phyloP scores from a whole-genome alignment of 2,888 invertebrate genomes.

The Drosophila ezoana region DNA sequence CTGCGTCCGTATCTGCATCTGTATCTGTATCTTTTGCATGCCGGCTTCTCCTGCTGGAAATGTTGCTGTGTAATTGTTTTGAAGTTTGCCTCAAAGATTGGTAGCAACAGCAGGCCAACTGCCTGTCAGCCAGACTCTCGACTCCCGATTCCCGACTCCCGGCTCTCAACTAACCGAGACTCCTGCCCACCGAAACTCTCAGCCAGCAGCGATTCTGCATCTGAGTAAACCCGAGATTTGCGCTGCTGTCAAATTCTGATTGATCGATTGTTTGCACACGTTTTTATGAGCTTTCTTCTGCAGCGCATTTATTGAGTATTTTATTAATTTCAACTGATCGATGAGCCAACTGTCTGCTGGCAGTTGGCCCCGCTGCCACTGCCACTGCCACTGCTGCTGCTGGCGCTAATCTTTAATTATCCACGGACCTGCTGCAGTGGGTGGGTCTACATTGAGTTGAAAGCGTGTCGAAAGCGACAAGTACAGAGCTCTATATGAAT shows the following conservation, averaged over 20 bases:
- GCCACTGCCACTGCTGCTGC: slow-evolving; percentile 3
- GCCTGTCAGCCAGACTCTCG: slow-evolving; percentile 52
- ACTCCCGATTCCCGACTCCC: slow-evolving; percentile 8
- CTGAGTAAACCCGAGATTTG: slow-evolving; percentile 43
- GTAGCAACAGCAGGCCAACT: slow-evolving; percentile 72
- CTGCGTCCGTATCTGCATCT: slow-evolving; percentile 37
- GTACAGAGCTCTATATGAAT: slow-evolving; percentile 17
- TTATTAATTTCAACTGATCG: slow-evolving; percentile 80
- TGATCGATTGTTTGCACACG: slow-evolving; percentile 81
- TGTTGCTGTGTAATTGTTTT: slow-evolving; percentile 81
- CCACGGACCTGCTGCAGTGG: slow-evolving; percentile 31
- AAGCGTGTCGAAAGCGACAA: slow-evolving; percentile 47
- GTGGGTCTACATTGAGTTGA: slow-evolving; percentile 27
- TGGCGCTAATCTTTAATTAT: slow-evolving; percentile 37
- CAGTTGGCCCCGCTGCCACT: slow-evolving; percentile 10
- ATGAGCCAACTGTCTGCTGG: slow-evolving; percentile 50
- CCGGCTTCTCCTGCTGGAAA: slow-evolving; percentile 50
- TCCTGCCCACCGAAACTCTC: slow-evolving; percentile 11
- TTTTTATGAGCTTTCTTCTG: slow-evolving; percentile 75
- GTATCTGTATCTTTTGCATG: slow-evolving; percentile 54
- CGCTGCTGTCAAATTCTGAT: slow-evolving; percentile 74
- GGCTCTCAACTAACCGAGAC: not conserved
- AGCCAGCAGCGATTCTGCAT: slow-evolving; percentile 24
- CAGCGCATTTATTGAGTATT: slow-evolving; percentile 77
- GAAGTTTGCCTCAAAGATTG: slow-evolving; percentile 76